phyloP scores from a whole-genome alignment of 2,888 invertebrate species.

The Furcula furcula region DNA sequence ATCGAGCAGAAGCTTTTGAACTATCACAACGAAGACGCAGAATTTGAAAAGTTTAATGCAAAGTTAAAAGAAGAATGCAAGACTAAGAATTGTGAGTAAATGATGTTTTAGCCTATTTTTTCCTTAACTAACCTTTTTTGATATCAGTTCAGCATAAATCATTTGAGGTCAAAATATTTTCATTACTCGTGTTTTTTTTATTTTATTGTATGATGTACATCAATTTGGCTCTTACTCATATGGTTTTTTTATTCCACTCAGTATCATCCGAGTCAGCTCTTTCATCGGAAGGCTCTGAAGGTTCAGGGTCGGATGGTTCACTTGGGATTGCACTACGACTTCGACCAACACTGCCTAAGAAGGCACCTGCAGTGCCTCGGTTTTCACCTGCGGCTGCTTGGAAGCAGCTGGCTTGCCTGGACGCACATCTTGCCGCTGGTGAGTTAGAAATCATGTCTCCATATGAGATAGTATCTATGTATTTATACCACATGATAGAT shows the following conservation, averaged over 20 bases:
- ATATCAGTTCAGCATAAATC: no score
- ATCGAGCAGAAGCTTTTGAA: conserved; percentile 70
- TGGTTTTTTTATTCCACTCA: conserved; percentile 17
- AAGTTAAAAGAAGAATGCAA: conserved; percentile 63
- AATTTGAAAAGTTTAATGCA: conserved; percentile 68
- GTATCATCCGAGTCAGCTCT: conserved; percentile 81
- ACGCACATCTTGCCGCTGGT: conserved; percentile 75
- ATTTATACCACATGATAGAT: no score
- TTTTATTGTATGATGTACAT: no score
- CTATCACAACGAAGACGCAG: conserved; percentile 66
- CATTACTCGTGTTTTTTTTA: no score
- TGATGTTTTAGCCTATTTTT: no score
- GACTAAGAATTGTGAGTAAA: conserved; percentile 58
- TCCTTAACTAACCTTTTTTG: no score
- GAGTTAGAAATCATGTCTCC: no score
- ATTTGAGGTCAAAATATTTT: no score
- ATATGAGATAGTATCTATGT: no score
- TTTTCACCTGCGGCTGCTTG: conserved; percentile 93
- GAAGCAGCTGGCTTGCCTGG: conserved; percentile 86
- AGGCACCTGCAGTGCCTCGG: conserved; percentile 87
- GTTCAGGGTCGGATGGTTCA: conserved; percentile 69
- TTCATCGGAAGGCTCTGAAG: conserved; percentile 78
- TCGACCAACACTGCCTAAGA: conserved; percentile 90
- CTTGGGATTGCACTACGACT: conserved; percentile 87
- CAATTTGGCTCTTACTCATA: no score